Evolutionary conservation across 2,888 invertebrate species (phyloP), one percentile per base, ranked within the genome.

Genomic region (Pandemis corylana): DNA sequence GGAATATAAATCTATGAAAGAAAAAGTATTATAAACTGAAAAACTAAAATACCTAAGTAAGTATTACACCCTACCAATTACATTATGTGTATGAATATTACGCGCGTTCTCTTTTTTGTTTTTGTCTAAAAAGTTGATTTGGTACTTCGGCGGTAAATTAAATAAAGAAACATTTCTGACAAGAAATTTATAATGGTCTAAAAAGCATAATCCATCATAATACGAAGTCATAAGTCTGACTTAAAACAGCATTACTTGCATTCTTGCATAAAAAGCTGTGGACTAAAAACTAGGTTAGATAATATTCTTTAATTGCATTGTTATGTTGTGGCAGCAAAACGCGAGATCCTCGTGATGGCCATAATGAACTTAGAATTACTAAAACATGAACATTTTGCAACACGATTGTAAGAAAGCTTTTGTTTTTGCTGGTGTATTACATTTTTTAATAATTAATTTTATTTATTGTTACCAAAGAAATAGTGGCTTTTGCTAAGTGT

Each of bases 221-320:
- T 28, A 28, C 28, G 28, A 59, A 20, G 28, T 28, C 5, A 64
- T 44, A 44, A 64, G 15, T 10, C 64, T 62, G 42, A 41, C n/a
- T 62, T 13, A 15, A 44, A 15, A 49, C 12, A 49, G 10, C 41
- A 62, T 51, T 49, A 49, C 56, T 59, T 51, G 13, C 53, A 56
- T 63, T 53, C 64, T 65, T 59, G 42, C 7, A 65, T 56, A 64
- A 70, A 67, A 71, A 71, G n/a, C 59, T 10, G 56, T 20, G 63
- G 13, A 28, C 13, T 49, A 62, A 68, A 68, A 71, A 68, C 72
- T 68, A 44, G 76, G 71, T 72, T 76, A 72, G 68, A 72, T 76
- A 73, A 72, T 64, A 62, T 49, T 28, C 59, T 64, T 69, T 77
- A 77, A 77, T 75, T 72, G 75, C 75, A 67, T 77, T 69, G 75